Conservation (phyloP, 2,113 vertebrate species). For the Accipiter cooperii region DNA sequence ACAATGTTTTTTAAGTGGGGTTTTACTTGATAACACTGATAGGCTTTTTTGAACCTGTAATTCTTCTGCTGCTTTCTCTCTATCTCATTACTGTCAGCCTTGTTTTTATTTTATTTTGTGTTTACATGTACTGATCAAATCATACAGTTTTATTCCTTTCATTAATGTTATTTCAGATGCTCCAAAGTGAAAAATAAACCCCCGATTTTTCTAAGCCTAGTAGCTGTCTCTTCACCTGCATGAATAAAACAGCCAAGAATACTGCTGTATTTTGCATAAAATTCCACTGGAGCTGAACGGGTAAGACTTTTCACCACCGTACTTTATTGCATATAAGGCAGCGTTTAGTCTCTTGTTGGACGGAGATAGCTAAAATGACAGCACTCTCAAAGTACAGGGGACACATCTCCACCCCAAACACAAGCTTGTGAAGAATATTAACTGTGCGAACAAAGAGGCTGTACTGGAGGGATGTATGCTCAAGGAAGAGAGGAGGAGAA, state of each 20-base stretch:
- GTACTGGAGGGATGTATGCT: background rate
- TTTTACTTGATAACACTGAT: background rate
- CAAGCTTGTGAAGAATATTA: background rate
- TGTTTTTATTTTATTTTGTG: background rate
- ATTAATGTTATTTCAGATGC: background rate
- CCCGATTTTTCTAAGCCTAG: background rate
- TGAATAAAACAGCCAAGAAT: background rate
- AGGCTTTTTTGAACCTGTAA: background rate
- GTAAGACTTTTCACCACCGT: background rate
- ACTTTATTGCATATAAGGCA: background rate
- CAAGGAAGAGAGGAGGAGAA: background rate
- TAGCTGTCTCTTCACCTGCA: fast-evolving
- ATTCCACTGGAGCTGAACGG: background rate
- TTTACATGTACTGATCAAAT: background rate
- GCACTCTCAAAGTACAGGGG: background rate
- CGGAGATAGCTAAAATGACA: background rate
- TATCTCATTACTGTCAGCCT: background rate
- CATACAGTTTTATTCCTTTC: background rate
- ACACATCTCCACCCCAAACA: background rate
- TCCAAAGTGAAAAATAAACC: background rate
- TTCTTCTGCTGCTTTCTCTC: background rate
- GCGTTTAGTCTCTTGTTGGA: no score
- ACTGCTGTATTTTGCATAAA: background rate
- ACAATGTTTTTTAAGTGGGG: background rate
- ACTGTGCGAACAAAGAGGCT: background rate